phyloP scores from a whole-genome alignment of 1,140 invertebrate genomes.

The Drosophila oshimai region DNA sequence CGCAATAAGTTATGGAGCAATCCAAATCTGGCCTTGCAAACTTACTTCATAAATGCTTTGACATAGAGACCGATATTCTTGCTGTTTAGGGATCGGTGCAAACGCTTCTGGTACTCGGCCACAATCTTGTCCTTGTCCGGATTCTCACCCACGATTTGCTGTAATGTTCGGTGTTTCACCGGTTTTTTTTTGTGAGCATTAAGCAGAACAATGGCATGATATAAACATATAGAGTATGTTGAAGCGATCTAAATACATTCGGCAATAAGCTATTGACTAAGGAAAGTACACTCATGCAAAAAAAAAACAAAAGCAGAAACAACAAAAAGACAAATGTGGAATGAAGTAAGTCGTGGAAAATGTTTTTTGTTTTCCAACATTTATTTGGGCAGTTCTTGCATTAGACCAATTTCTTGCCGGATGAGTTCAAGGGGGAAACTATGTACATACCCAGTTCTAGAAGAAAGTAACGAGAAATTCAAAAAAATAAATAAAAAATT shows the following conservation, averaged over 20 bases:
- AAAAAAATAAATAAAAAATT: slow-evolving; percentile 34
- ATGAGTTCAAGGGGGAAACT: slow-evolving; percentile 21
- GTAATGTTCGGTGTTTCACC: slow-evolving; percentile 21
- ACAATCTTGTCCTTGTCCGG: slow-evolving; percentile 90
- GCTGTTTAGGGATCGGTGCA: slow-evolving; percentile 91
- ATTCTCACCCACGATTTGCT: slow-evolving; percentile 83
- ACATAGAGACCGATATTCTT: slow-evolving; percentile 93
- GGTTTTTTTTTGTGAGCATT: slow-evolving; percentile 17
- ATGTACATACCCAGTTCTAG: slow-evolving; percentile 60
- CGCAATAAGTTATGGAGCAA: too few species aligned
- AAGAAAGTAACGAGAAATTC: slow-evolving; percentile 37
- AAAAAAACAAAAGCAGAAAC: slow-evolving; percentile 13
- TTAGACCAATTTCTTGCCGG: slow-evolving; percentile 50
- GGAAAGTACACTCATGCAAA: slow-evolving; percentile 29
- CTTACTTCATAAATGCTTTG: slow-evolving; percentile 91
- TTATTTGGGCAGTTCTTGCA: slow-evolving; percentile 9
- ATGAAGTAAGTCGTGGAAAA: slow-evolving; percentile 2
- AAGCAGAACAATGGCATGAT: slow-evolving; percentile 41
- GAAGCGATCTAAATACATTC: not conserved
- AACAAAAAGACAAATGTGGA: slow-evolving; percentile 2
- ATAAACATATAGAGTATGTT: not conserved
- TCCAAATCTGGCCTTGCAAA: not conserved
- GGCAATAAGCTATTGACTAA: slow-evolving; percentile 9
- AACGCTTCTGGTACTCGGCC: slow-evolving; percentile 89
- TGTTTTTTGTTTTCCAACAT: slow-evolving; percentile 20